Evolutionary conservation across 2,797 vertebrate species (phyloP).

Genomic region (Coreius guichenoti): DNA sequence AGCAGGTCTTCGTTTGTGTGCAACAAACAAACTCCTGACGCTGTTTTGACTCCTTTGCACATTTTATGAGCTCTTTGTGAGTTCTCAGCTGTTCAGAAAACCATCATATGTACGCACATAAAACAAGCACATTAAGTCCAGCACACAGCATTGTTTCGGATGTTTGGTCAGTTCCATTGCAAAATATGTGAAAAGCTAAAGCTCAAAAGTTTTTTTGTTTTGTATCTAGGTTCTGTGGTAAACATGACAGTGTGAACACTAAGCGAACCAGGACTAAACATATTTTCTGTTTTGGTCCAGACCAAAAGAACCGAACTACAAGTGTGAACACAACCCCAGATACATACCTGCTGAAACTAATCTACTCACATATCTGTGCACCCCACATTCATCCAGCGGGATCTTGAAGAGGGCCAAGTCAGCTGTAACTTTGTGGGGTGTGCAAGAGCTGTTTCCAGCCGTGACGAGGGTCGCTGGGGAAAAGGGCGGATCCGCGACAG

Average conservation of each 20-base stretch:
- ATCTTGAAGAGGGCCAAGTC: constrained; percentile 80
- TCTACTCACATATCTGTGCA: constrained; percentile 73
- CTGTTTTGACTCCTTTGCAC: neutral
- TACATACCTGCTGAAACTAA: neutral
- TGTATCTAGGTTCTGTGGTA: neutral
- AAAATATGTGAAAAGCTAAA: neutral
- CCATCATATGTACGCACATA: no score
- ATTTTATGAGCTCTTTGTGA: neutral
- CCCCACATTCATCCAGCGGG: constrained; percentile 79
- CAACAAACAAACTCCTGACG: neutral
- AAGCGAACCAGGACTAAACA: neutral
- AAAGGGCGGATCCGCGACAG: constrained; percentile 76
- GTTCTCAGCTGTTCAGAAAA: no score
- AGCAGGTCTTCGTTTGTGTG: neutral
- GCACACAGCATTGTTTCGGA: no score
- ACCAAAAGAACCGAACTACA: neutral
- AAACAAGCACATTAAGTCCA: no score
- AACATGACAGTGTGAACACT: neutral
- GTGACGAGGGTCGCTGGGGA: constrained; percentile 70
- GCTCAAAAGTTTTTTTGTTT: neutral
- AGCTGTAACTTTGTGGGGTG: constrained; percentile 71
- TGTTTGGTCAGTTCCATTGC: neutral
- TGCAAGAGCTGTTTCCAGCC: constrained; percentile 72
- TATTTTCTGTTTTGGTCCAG: neutral
- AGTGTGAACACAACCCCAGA: neutral